Conservation (phyloP, 1,140 invertebrate genomes). For the Lordiphosa stackelbergi region DNA sequence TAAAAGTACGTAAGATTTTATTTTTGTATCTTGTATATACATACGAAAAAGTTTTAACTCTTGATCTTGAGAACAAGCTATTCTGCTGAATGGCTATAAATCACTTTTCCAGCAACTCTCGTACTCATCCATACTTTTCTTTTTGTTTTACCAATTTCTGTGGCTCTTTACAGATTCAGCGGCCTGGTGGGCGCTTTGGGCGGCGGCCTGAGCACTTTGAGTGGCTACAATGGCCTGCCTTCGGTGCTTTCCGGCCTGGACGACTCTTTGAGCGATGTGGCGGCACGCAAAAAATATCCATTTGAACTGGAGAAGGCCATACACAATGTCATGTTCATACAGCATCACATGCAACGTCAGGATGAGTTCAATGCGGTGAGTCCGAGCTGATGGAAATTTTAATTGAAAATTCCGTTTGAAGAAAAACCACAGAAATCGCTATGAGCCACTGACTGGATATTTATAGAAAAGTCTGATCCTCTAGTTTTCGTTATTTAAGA, state of each 20-base stretch:
- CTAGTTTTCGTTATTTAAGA: constrained; percentile 47
- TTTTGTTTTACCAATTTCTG: constrained; percentile 17
- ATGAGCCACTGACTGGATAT: constrained; percentile 14
- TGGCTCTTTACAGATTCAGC: constrained; percentile 80
- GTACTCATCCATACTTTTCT: background rate
- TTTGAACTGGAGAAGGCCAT: constrained; percentile 95
- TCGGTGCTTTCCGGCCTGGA: constrained; percentile 88
- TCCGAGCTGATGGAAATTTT: constrained; percentile 69
- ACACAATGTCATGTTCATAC: constrained; percentile 96
- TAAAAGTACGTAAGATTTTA: too few species aligned
- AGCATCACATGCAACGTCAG: constrained; percentile 94
- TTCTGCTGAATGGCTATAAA: background rate
- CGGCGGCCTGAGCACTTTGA: constrained; percentile 78
- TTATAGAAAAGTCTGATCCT: constrained; percentile 10
- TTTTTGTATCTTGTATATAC: too few species aligned
- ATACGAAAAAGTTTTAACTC: too few species aligned
- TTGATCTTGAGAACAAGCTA: background rate
- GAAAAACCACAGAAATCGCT: constrained; percentile 60
- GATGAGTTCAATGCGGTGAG: constrained; percentile 95
- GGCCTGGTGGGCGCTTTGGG: constrained; percentile 83
- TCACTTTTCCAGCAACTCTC: background rate
- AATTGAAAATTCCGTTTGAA: constrained; percentile 71
- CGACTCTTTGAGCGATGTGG: constrained; percentile 88
- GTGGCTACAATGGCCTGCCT: constrained; percentile 87
- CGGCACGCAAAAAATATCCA: constrained; percentile 90